Conservation (phyloP, 2,797 vertebrate genomes). For the Trematomus bernacchii region DNA sequence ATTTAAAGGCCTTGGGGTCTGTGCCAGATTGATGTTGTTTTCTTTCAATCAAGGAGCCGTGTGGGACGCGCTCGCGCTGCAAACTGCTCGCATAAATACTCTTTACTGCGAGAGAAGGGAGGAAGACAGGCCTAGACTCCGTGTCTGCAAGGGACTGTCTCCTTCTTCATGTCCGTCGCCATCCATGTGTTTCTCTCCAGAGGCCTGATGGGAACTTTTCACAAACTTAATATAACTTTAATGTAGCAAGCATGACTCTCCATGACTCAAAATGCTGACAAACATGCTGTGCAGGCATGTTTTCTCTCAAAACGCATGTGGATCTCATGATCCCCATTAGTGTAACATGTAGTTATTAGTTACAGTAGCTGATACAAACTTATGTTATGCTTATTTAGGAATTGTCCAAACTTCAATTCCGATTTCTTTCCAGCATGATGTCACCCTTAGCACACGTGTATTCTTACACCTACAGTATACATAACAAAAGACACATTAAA, state of each 20-base stretch:
- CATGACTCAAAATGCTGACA: background rate
- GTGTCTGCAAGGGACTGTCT: conserved; percentile 47
- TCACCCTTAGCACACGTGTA: background rate
- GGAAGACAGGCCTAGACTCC: conserved; percentile 55
- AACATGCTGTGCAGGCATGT: background rate
- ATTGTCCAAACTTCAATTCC: background rate
- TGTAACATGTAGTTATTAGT: background rate
- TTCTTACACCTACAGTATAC: background rate
- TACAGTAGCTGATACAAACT: background rate
- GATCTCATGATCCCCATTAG: background rate
- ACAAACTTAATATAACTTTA: background rate
- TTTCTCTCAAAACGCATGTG: conserved; percentile 10
- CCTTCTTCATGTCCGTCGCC: conserved; percentile 5
- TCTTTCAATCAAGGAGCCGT: conserved; percentile 79
- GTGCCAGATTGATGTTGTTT: conserved; percentile 84
- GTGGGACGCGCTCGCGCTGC: conserved; percentile 73
- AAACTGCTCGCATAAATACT: conserved; percentile 70
- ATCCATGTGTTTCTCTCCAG: background rate
- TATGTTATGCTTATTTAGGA: background rate
- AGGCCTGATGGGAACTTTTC: conserved; percentile 29
- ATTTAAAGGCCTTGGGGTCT: conserved; percentile 77
- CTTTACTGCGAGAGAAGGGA: conserved; percentile 49
- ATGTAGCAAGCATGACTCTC: background rate
- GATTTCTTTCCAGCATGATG: background rate
- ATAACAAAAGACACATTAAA: no score